Evolutionary conservation across 2,888 invertebrate species (phyloP).

Genomic region (Himalopsyche anomala): DNA sequence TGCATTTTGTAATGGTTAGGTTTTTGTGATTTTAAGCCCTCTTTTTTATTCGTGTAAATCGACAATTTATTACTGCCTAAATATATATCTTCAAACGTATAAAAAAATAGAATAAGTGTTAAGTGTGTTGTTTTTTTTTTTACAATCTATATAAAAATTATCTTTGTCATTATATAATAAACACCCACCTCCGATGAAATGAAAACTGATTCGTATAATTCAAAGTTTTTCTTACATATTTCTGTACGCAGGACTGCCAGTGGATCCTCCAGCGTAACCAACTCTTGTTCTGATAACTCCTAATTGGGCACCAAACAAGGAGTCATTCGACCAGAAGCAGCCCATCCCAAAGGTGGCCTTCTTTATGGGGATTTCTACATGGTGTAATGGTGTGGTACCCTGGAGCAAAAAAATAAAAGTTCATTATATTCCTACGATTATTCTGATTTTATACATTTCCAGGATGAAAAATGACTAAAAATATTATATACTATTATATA

Average conservation of each 20-base stretch:
- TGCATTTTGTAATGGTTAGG: not conserved
- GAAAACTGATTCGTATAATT: too few relatives aligned
- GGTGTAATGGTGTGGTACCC: constrained; percentile 77
- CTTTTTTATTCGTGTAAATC: not conserved
- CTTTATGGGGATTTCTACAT: constrained; percentile 80
- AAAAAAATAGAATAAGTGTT: too few relatives aligned
- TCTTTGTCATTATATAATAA: too few relatives aligned
- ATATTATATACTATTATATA: too few relatives aligned
- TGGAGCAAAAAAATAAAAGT: constrained; percentile 23
- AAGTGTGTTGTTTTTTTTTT: too few relatives aligned
- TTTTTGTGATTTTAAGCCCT: not conserved
- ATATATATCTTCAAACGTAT: too few relatives aligned
- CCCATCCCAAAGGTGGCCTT: constrained; percentile 95
- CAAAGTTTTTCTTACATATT: constrained; percentile 76
- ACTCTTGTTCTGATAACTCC: constrained; percentile 92
- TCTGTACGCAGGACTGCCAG: constrained; percentile 88
- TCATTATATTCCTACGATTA: too few relatives aligned
- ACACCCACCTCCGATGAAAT: too few relatives aligned
- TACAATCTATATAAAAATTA: too few relatives aligned
- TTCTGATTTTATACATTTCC: not conserved
- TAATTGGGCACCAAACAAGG: constrained; percentile 84
- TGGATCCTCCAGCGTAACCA: constrained; percentile 93
- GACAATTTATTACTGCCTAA: not conserved
- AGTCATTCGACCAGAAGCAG: constrained; percentile 95
- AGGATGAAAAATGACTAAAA: too few relatives aligned